These are phyloP conservation scores for Chrysocyon brachyurus DNA, from an alignment of 2,797 vertebrate genomes.

Conservation along the genomic window DNA sequence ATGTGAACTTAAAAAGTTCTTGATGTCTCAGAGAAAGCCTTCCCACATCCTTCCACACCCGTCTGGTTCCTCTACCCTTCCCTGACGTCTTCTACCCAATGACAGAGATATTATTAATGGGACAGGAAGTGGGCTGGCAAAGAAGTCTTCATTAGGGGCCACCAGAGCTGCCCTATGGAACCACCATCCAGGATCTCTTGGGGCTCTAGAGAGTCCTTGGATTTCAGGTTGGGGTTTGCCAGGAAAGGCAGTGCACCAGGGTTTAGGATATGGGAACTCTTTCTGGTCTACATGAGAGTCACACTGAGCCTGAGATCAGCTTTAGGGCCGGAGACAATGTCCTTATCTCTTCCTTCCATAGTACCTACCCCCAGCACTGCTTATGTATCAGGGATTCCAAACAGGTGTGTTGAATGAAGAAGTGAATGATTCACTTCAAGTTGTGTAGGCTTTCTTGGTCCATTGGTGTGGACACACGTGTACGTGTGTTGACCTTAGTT, in stretches of 20 bases:
- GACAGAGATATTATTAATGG: background rate
- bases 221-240: background rate
- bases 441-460: background rate
- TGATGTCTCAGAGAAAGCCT: background rate
- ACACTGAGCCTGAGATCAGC: background rate
- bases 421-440: background rate
- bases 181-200: fast-evolving
- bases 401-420: background rate
- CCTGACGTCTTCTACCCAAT: background rate
- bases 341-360: background rate
- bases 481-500: background rate
- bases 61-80: background rate
- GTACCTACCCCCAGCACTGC: background rate
- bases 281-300: background rate
- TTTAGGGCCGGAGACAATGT: background rate
- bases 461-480: background rate
- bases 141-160: background rate
- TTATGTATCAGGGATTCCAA: background rate
- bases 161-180: background rate
- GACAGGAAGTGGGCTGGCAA: background rate
- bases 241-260: background rate
- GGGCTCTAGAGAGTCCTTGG: background rate
- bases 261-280: background rate
- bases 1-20: background rate
- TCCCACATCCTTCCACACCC: background rate